phyloP scores from a whole-genome alignment of 2,888 invertebrate genomes.

The Himalopsyche tibetana region DNA sequence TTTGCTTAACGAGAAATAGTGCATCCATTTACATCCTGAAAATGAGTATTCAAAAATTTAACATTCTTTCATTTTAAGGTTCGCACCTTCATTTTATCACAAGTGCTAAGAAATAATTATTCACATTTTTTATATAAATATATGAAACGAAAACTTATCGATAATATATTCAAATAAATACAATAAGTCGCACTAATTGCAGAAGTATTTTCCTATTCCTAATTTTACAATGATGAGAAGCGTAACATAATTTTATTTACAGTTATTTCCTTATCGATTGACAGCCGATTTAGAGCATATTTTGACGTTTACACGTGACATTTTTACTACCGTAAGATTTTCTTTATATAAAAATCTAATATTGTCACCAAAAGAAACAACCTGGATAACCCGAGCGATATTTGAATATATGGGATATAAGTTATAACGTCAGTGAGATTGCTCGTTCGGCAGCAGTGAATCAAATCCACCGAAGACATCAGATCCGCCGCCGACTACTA shows the following conservation, averaged over 20 bases:
- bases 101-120: conserved; percentile 61
- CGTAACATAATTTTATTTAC: conserved; percentile 59
- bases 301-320: conserved; percentile 60
- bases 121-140: conserved; percentile 58
- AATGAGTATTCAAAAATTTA: conserved; percentile 44
- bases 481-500: not conserved
- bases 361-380: conserved; percentile 64
- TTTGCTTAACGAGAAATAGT: conserved; percentile 39
- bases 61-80: conserved; percentile 38
- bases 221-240: conserved; percentile 57
- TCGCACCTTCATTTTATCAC: conserved; percentile 49
- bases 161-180: conserved; percentile 43
- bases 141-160: conserved; percentile 48
- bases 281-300: conserved; percentile 62
- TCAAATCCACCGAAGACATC: conserved; percentile 21
- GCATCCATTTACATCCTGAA: conserved; percentile 42
- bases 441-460: conserved; percentile 31
- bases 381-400: conserved; percentile 55
- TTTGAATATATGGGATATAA: conserved; percentile 38
- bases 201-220: conserved; percentile 51
- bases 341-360: conserved; percentile 63
- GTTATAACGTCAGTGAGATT: conserved; percentile 46
- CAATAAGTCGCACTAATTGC: conserved; percentile 58
- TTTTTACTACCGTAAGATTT: conserved; percentile 49
- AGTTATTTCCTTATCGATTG: conserved; percentile 61